Conservation (phyloP, 2,888 invertebrate species). For the Dendrolimus houi region DNA sequence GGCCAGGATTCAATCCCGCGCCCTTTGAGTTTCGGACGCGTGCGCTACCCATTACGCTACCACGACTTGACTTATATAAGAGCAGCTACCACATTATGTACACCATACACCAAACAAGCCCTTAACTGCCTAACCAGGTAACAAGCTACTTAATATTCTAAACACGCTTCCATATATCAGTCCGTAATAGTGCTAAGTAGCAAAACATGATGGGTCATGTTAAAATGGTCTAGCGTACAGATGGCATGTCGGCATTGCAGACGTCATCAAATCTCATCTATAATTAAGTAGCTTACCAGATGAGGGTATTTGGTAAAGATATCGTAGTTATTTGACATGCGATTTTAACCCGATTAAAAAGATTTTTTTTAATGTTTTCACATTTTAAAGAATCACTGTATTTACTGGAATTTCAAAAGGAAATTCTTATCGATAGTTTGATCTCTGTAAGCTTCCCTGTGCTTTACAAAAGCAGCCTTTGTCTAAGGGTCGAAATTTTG, state of each 20-base stretch:
- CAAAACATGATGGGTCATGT: background rate
- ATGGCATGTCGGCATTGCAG: background rate
- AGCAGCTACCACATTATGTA: no score
- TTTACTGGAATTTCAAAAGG: no score
- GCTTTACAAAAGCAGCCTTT: no score
- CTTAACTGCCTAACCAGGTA: background rate
- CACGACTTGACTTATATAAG: no score
- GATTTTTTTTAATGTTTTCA: no score
- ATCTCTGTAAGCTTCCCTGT: no score
- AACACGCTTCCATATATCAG: background rate
- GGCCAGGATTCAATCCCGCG: no score
- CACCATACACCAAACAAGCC: background rate
- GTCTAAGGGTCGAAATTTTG: no score
- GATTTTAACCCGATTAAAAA: background rate
- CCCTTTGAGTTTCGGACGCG: no score
- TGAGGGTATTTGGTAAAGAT: conserved; percentile 17
- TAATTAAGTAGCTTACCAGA: conserved; percentile 46
- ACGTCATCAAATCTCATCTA: conserved; percentile 42
- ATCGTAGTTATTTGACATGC: background rate
- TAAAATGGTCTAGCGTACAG: background rate
- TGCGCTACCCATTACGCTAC: no score
- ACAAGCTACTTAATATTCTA: background rate
- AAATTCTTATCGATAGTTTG: no score
- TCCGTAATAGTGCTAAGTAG: background rate
- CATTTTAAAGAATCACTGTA: no score